phyloP scores from a whole-genome alignment of 2,888 invertebrate species.

The Arctia plantaginis region DNA sequence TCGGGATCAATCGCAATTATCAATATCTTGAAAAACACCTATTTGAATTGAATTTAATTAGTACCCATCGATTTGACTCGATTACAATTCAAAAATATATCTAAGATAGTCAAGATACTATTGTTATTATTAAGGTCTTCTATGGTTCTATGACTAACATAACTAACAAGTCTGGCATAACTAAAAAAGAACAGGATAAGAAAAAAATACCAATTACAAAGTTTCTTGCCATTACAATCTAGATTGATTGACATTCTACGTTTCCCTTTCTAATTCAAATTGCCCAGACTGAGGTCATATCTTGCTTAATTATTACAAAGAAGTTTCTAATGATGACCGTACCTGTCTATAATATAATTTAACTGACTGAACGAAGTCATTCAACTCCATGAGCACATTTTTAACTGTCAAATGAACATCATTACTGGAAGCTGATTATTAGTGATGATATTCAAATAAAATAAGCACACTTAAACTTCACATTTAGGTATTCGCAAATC shows the following conservation, averaged over 20 bases:
- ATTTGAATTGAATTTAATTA: not conserved
- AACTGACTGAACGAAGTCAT: constrained; percentile 48
- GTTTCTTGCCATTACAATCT: not conserved
- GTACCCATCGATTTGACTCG: not conserved
- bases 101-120: too few species aligned
- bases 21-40: too few species aligned
- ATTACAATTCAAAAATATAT: not conserved
- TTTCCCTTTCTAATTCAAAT: constrained; percentile 7
- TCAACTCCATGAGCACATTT: constrained; percentile 54
- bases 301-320: constrained; percentile 1
- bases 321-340: constrained; percentile 18
- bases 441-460: constrained; percentile 65
- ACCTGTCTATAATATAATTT: constrained; percentile 27
- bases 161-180: not conserved
- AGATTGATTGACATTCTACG: not conserved
- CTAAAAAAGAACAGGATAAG: not conserved
- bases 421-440: constrained; percentile 58
- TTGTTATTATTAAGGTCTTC: not conserved
- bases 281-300: not conserved
- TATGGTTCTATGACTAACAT: not conserved
- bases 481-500: constrained; percentile 36
- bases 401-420: constrained; percentile 45
- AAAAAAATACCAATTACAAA: not conserved
- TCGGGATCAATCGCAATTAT: too few species aligned
- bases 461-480: constrained; percentile 29